Evolutionary conservation across 2,888 invertebrate species (phyloP).

Genomic region (Parnassius orleans): DNA sequence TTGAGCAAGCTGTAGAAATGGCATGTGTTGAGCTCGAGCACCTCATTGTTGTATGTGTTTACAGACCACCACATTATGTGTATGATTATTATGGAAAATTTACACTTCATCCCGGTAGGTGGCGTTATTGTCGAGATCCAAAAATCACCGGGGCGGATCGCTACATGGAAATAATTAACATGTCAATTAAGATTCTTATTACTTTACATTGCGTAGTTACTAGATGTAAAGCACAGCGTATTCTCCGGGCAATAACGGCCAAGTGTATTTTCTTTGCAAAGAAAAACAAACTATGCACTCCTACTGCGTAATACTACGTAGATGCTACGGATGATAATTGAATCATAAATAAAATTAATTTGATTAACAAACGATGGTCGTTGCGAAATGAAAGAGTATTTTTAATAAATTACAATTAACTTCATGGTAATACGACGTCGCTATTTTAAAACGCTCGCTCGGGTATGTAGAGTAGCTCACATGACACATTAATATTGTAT

Average conservation of each 20-base stretch:
- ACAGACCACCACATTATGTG: no score
- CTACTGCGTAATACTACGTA: not conserved
- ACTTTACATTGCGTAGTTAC: not conserved
- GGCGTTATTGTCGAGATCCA: no score
- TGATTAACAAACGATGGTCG: slow-evolving; percentile 7
- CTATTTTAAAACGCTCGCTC: not conserved
- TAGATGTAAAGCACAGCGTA: not conserved
- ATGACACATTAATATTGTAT: no score
- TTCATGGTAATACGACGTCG: slow-evolving; percentile 5
- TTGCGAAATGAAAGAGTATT: not conserved
- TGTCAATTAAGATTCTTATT: no score
- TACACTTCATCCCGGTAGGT: no score
- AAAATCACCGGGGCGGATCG: no score
- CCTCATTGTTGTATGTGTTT: no score
- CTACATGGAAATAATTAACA: no score
- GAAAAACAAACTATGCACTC: slow-evolving; percentile 2
- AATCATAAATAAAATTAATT: slow-evolving; percentile 19
- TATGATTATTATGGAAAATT: no score
- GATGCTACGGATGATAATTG: slow-evolving; percentile 14
- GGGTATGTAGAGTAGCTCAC: no score
- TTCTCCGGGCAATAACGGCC: slow-evolving; percentile 1
- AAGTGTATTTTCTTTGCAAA: slow-evolving; percentile 11
- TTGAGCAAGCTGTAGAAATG: no score
- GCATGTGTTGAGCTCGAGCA: no score
- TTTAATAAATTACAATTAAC: slow-evolving; percentile 6